These are phyloP conservation scores for Sprattus sprattus DNA, from an alignment of 2,113 vertebrate species.

Conservation along the genomic window DNA sequence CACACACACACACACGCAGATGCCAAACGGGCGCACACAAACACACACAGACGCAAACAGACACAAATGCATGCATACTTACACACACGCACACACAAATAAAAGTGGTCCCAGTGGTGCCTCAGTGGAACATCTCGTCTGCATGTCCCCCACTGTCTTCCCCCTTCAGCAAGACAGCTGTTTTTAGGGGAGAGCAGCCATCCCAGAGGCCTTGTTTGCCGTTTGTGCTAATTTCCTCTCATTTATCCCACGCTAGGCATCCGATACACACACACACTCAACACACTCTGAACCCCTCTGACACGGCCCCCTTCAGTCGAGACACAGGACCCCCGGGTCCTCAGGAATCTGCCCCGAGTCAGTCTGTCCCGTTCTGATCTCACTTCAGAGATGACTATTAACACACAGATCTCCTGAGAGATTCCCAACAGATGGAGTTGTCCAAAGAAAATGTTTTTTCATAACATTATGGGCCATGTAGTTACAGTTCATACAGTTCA, in stretches of 20 bases:
- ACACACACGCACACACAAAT: not conserved
- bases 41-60: not conserved
- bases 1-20: not conserved
- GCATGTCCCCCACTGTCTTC: not conserved
- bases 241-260: slow-evolving; percentile 25
- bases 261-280: not conserved
- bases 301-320: not conserved
- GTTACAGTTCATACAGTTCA: not conserved
- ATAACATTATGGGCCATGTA: not conserved
- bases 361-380: not conserved
- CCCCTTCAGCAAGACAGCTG: slow-evolving; percentile 28
- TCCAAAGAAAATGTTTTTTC: not conserved
- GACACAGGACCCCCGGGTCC: not conserved
- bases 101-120: not conserved
- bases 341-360: not conserved
- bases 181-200: not conserved
- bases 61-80: not conserved
- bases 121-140: slow-evolving; percentile 16
- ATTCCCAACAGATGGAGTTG: not conserved
- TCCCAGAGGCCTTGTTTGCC: slow-evolving; percentile 30
- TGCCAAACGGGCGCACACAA: too few relatives aligned
- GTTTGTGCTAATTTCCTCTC: slow-evolving; percentile 30
- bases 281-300: not conserved
- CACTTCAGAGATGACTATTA: not conserved
- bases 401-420: not conserved